Evolutionary conservation across 1,140 invertebrate species (phyloP).

Genomic region (Diachasma alloeum): DNA sequence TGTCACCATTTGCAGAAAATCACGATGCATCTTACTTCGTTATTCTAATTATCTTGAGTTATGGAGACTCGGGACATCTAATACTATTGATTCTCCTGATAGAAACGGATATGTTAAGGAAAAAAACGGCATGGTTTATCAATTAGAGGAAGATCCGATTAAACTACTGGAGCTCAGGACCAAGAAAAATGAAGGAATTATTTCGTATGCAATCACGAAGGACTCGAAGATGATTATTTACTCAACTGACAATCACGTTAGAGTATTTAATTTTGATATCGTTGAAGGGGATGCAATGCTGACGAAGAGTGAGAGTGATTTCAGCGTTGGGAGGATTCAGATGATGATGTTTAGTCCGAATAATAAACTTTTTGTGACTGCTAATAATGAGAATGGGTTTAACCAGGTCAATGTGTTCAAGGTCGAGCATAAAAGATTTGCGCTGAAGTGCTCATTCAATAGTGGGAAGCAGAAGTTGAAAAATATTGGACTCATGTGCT

Average conservation of each 20-base stretch:
- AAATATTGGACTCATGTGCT: constrained; percentile 45
- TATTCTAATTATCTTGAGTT: constrained; percentile 74
- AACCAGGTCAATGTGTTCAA: constrained; percentile 48
- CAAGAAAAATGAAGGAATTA: constrained; percentile 71
- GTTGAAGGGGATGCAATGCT: constrained; percentile 54
- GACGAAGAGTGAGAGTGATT: constrained; percentile 45
- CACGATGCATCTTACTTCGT: constrained; percentile 73
- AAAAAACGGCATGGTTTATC: constrained; percentile 38
- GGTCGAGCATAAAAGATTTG: constrained; percentile 49
- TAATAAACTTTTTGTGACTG: constrained; percentile 52
- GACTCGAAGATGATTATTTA: constrained; percentile 77
- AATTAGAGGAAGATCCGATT: constrained; percentile 67
- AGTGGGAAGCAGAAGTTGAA: constrained; percentile 47
- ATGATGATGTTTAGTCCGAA: constrained; percentile 60
- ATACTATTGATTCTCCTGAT: constrained; percentile 38
- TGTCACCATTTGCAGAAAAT: constrained; percentile 68
- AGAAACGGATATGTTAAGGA: not conserved
- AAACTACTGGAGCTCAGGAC: constrained; percentile 73
- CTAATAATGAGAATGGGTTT: constrained; percentile 42
- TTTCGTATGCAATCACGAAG: constrained; percentile 74
- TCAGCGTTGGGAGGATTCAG: constrained; percentile 47
- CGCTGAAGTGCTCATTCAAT: constrained; percentile 41
- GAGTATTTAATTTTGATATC: constrained; percentile 73
- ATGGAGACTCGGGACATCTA: constrained; percentile 67
- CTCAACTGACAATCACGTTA: constrained; percentile 72